phyloP scores from a whole-genome alignment of 2,797 vertebrate species.

The Novumbra hubbsi region DNA sequence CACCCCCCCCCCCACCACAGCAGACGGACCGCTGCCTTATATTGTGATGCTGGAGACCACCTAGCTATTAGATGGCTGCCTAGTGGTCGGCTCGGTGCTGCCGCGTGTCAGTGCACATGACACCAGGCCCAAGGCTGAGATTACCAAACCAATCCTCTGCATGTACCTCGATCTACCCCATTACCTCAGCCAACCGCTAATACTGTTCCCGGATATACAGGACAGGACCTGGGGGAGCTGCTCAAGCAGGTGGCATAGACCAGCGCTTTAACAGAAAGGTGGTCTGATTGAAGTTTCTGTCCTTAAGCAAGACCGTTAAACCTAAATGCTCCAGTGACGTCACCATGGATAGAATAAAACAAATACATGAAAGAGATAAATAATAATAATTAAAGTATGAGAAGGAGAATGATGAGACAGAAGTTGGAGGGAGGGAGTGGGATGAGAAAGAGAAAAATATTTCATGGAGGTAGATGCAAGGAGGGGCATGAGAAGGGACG shows the following conservation, averaged over 20 bases:
- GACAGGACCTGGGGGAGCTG: too few relatives aligned
- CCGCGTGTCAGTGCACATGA: neutral
- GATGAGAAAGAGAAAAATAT: neutral
- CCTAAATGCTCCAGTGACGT: too few relatives aligned
- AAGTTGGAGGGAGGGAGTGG: neutral
- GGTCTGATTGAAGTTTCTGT: too few relatives aligned
- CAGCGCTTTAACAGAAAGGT: too few relatives aligned
- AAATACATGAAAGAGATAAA: neutral
- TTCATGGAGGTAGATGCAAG: neutral
- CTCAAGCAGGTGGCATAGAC: too few relatives aligned
- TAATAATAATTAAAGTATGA: too few relatives aligned
- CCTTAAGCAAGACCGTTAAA: too few relatives aligned
- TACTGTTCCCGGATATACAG: slow-evolving; percentile 20
- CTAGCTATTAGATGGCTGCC: neutral
- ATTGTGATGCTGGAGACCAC: slow-evolving; percentile 10
- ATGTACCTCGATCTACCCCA: slow-evolving; percentile 34
- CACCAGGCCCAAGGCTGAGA: slow-evolving; percentile 38
- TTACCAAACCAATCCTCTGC: slow-evolving; percentile 51
- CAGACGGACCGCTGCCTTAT: neutral
- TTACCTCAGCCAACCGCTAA: slow-evolving; percentile 38
- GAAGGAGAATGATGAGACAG: too few relatives aligned
- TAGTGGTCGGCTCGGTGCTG: too few relatives aligned
- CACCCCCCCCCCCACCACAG: neutral
- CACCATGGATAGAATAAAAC: too few relatives aligned
- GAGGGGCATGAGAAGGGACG: neutral